Percentiles rank a stretch among this genome's conserved stretches.
These are phyloP conservation scores for Acanthacorydalis orientalis DNA, from an alignment of 2,888 invertebrate species.

Conservation along the genomic window DNA sequence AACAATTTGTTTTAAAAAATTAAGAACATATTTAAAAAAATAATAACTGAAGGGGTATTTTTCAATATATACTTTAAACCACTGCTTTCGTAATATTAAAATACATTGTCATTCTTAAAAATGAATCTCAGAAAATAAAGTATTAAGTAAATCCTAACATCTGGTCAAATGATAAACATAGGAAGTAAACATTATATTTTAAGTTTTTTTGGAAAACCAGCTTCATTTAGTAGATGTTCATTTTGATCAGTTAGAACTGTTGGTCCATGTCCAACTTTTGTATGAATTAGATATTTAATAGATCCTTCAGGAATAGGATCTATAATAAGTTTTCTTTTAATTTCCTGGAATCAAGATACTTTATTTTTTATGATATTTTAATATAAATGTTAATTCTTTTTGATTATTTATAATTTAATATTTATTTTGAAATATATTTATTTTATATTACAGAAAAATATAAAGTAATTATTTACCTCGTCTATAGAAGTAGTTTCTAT, in stretches of 20 bases:
- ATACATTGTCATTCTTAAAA: no score
- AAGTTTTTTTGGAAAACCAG: conserved; percentile 26
- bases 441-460: conserved; percentile 13
- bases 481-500: conserved; percentile 17
- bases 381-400: no score
- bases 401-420: not conserved
- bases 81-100: no score
- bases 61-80: no score
- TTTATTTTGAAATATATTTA: not conserved
- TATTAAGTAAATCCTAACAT: no score
- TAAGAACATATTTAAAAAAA: no score
- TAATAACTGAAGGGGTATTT: no score
- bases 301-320: conserved; percentile 26
- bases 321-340: conserved; percentile 9
- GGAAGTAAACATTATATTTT: no score
- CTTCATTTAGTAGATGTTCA: conserved; percentile 31
- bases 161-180: no score
- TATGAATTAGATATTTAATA: conserved; percentile 70
- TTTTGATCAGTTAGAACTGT: conserved; percentile 27
- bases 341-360: conserved; percentile 14
- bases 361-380: no score
- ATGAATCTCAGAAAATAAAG: no score
- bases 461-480: conserved; percentile 15
- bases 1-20: no score
- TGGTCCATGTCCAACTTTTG: conserved; percentile 70